Conservation (phyloP, 2,797 vertebrate species). For the Tachyglossus aculeatus region DNA sequence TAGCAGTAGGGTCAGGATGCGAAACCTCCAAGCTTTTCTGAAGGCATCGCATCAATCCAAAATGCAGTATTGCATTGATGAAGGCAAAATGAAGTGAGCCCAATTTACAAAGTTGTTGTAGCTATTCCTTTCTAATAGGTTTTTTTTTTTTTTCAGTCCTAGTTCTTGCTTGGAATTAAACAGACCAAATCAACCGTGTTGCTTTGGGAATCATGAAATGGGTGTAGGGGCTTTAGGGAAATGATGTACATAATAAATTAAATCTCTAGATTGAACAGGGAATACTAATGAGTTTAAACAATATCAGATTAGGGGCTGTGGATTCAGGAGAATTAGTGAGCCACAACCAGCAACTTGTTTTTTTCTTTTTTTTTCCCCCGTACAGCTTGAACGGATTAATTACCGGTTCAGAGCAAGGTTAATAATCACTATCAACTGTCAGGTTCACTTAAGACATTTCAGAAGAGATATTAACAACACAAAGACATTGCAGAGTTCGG, state of each 20-base stretch:
- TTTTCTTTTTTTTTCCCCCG: conserved; percentile 41
- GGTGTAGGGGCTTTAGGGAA: conserved; percentile 67
- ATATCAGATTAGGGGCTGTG: conserved; percentile 52
- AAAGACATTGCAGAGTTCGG: conserved; percentile 50
- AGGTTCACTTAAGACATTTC: conserved; percentile 68
- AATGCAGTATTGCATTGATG: no score
- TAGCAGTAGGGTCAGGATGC: no score
- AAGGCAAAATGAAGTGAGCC: no score
- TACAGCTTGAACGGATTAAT: conserved; percentile 75
- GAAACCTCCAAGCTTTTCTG: no score
- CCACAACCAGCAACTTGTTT: conserved; percentile 54
- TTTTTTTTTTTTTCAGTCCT: no score
- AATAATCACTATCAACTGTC: conserved; percentile 79
- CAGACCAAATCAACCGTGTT: no score
- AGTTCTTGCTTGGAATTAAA: no score
- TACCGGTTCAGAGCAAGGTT: conserved; percentile 76
- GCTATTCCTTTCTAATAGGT: no score
- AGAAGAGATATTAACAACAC: conserved; percentile 68
- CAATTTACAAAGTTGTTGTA: no score
- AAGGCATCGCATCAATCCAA: no score
- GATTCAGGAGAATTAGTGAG: conserved; percentile 64
- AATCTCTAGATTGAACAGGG: conserved; percentile 66
- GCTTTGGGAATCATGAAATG: conserved; percentile 70
- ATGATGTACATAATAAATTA: conserved; percentile 78
- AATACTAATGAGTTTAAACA: conserved; percentile 73